phyloP scores from a whole-genome alignment of 2,888 invertebrate genomes.

The Morpho helenor region DNA sequence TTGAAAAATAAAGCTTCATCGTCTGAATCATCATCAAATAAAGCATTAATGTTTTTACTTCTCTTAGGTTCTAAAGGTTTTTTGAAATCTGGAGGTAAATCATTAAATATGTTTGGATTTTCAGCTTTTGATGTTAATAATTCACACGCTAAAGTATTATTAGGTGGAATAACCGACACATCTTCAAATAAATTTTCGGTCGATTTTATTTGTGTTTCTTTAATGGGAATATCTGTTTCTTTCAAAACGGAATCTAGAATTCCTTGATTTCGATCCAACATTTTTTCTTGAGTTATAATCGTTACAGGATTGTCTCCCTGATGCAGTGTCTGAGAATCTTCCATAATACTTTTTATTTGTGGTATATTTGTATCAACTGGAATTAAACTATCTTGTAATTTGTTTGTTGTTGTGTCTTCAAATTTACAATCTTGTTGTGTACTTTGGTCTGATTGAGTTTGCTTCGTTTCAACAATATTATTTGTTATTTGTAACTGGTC shows the following conservation, averaged over 20 bases:
- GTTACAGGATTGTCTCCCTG: no score
- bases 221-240: neutral
- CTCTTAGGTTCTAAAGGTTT: slow-evolving; percentile 62
- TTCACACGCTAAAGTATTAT: neutral
- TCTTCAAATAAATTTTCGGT: neutral
- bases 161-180: neutral
- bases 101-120: slow-evolving; percentile 22
- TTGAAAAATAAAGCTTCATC: slow-evolving; percentile 67
- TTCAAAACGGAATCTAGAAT: neutral
- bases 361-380: no score
- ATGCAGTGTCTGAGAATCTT: no score
- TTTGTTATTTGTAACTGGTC: neutral
- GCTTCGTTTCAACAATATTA: neutral
- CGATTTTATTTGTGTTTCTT: neutral
- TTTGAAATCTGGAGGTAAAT: slow-evolving; percentile 62
- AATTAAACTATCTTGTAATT: no score
- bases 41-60: slow-evolving; percentile 64
- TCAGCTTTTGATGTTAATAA: neutral
- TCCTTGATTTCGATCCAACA: neutral
- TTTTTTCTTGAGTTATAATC: neutral
- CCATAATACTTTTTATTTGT: no score
- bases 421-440: neutral
- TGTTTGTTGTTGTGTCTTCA: no score
- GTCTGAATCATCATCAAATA: slow-evolving; percentile 71
- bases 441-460: neutral